Evolutionary conservation across 2,113 vertebrate species (phyloP), one percentile per base, ranked within the genome.

Genomic region (Aphyosemion australe): DNA sequence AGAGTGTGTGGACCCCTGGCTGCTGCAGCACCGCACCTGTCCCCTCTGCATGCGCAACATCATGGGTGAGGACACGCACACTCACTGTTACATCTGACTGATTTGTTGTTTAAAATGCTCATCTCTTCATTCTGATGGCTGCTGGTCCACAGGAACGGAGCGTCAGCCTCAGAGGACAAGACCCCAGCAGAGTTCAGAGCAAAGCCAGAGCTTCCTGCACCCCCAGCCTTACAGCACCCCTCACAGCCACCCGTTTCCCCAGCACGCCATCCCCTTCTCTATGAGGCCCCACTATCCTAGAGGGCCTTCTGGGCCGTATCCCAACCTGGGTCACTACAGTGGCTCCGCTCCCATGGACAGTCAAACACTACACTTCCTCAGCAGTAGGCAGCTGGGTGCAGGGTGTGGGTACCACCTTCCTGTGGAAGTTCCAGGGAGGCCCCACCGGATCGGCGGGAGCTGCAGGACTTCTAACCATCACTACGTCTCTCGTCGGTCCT

Each of bases 1-100:
- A 70, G 91, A 93, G 42, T 99, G 97, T 31, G 96, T 99, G 52
- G 97, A 99, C 86, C 96, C 96, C 51, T 99, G 97, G 97, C 92
- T 99, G 32, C 90, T 95, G 65, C 95, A 98, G 61, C 95, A 97
- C 66, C 96, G 93, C 79, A 99, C 97, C 0, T 99, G 97, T 55
- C 97, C 97, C 0, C 94, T 99, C 69, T 99, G 97, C 94, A 98
- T 99, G 97, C 97, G 96, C 93, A 97, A 99, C 89, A 99, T 99
- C 86, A 92, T 97, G 86, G 97, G 97, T 99, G 95, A 92, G 79
- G 59, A 26, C 3, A 26, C 26, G 26, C 26, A 26, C 5, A 5
- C 26, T 26, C 26, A 2, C 26, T 26, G 5, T 26, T 26, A 26
- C 26, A 5, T 26, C 5, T 26, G 26, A 26, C 26, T 26, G 26